Conservation (phyloP, 2,797 vertebrate species). For the Ammospiza maritima region DNA sequence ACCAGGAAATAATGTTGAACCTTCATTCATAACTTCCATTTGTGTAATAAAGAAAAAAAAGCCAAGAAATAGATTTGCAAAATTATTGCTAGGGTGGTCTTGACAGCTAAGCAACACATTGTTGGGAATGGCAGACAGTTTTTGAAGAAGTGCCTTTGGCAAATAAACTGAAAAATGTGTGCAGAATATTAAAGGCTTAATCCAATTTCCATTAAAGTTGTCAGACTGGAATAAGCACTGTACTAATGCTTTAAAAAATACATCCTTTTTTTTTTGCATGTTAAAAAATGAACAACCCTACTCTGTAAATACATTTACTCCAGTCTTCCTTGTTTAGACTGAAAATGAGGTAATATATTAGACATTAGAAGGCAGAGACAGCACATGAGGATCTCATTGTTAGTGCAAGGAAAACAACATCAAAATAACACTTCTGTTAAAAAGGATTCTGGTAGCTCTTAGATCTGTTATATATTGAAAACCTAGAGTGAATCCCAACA, state of each 20-base stretch:
- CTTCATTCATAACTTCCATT: background rate
- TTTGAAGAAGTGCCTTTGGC: background rate
- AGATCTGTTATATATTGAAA: background rate
- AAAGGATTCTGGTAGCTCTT: background rate
- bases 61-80: background rate
- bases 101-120: conserved; percentile 17
- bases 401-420: background rate
- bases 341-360: background rate
- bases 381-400: background rate
- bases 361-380: background rate
- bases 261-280: background rate
- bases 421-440: background rate
- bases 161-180: background rate
- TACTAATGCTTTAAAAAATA: background rate
- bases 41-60: conserved; percentile 7
- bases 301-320: background rate
- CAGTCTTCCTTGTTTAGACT: background rate
- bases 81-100: background rate
- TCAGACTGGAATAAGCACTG: background rate
- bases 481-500: background rate
- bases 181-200: conserved; percentile 22
- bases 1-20: background rate
- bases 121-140: background rate
- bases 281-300: background rate
- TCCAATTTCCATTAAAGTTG: background rate